Evolutionary conservation across 2,888 invertebrate genomes (phyloP), one percentile per base, ranked within the genome.

Genomic region (Invenusta paracnida): DNA sequence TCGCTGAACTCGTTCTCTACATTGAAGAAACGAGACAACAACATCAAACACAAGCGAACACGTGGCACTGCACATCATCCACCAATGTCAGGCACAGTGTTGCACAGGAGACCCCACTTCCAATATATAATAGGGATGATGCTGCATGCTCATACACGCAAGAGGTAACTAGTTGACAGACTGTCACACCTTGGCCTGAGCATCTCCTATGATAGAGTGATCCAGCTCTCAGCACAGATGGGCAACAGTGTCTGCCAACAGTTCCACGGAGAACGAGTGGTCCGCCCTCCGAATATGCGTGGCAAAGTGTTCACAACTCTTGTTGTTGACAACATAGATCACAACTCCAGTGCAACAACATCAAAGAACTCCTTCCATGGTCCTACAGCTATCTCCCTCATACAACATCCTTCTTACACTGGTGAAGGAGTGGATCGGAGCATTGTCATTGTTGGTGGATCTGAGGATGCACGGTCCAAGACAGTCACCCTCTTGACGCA

Each of bases 1-100:
- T 79, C 23, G 79, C 79, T 28, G 79, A 79, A 79, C 79, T 79
- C 5, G 79, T 79, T 27, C 23, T 28, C 23, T 79, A 79, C 29
- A 79, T 79, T 79, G 79, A 79, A 79, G 48, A 48, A 48, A 48
- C 17, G 48, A 48, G 48, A 48, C 48, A 48, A 48, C 48, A 48
- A 48, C 48, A 48, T 48, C 48, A 48, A 48, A 48, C 48, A 48
- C 48, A 48, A 48, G 48, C 17, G 48, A 48, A 48, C 48, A 48
- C 17, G 48, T 48, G 48, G 48, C 48, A 48, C 48, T n/a, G n/a
- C 48, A 48, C 48, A 48, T 48, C 48, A 48, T 48, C 48, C 17
- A 48, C 48, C 48, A 48, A 48, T 48, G 48, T 48, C 48, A 48
- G 48, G 48, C 48, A 48, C 48, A 48, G 48, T 48, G 48, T 48